These are phyloP conservation scores for Neomonachus schauinslandi DNA, from an alignment of 2,113 vertebrate species.

Conservation along the genomic window DNA sequence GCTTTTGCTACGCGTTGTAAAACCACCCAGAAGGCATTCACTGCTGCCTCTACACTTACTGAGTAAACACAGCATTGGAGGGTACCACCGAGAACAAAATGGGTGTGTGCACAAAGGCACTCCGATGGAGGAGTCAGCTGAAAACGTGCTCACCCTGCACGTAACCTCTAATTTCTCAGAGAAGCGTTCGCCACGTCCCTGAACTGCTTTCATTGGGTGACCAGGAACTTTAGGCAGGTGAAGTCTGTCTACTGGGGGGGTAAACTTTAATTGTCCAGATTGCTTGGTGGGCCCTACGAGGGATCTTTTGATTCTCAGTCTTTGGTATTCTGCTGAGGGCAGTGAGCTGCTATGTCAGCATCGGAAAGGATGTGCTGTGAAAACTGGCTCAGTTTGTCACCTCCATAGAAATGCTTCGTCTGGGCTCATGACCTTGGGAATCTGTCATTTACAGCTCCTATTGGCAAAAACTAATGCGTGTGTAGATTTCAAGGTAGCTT, in stretches of 20 bases:
- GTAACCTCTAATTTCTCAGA: background rate
- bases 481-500: background rate
- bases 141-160: fast-evolving
- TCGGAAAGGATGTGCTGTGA: background rate
- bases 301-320: background rate
- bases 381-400: background rate
- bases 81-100: fast-evolving
- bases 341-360: background rate
- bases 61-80: background rate
- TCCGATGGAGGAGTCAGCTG: fast-evolving
- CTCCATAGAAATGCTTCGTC: background rate
- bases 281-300: background rate
- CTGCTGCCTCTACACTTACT: fast-evolving
- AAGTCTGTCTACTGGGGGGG: background rate
- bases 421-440: background rate
- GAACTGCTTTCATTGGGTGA: background rate
- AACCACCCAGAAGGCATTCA: fast-evolving
- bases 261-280: background rate
- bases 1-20: fast-evolving
- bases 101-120: fast-evolving
- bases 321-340: background rate
- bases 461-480: fast-evolving
- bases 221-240: background rate
- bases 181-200: background rate
- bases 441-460: background rate